These are phyloP conservation scores for Hypotaenidia okinawae DNA, from an alignment of 2,797 vertebrate species.

Conservation along the genomic window DNA sequence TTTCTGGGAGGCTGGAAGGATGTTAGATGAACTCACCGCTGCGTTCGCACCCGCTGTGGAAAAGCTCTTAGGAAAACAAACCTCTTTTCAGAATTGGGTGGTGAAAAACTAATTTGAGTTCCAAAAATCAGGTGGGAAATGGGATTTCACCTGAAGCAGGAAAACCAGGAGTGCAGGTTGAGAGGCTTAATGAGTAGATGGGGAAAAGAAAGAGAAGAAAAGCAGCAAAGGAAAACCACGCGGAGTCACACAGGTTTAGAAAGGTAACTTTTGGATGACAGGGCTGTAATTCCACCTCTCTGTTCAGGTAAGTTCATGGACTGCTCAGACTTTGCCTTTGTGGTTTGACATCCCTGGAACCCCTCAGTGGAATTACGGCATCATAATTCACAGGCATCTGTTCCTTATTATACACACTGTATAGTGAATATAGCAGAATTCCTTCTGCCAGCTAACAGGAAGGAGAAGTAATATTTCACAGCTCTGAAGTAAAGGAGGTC, in stretches of 20 bases:
- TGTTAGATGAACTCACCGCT: not conserved
- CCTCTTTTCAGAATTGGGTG: not conserved
- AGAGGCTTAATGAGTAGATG: not conserved
- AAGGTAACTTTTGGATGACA: not conserved
- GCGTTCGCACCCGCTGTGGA: not conserved
- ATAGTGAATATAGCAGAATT: conserved; percentile 5
- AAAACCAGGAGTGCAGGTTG: not conserved
- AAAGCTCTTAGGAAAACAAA: not conserved
- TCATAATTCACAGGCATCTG: conserved; percentile 30
- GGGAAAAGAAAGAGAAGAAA: not conserved
- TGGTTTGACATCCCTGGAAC: conserved; percentile 30
- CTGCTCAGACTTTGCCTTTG: not conserved
- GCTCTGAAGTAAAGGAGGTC: conserved; percentile 26
- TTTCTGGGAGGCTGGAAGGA: not conserved
- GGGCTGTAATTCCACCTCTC: not conserved
- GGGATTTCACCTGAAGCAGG: not conserved
- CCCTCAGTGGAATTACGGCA: conserved; percentile 5
- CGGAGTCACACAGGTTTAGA: not conserved
- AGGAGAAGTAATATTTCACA: conserved; percentile 24
- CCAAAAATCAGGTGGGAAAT: not conserved
- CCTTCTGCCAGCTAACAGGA: conserved; percentile 34
- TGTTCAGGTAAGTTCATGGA: not conserved
- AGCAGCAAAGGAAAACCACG: not conserved
- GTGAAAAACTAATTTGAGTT: not conserved
- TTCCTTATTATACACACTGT: not conserved